Evolutionary conservation across 2,113 vertebrate genomes (phyloP), one percentile per base, ranked within the genome.

Genomic region (Bufo gargarizans): DNA sequence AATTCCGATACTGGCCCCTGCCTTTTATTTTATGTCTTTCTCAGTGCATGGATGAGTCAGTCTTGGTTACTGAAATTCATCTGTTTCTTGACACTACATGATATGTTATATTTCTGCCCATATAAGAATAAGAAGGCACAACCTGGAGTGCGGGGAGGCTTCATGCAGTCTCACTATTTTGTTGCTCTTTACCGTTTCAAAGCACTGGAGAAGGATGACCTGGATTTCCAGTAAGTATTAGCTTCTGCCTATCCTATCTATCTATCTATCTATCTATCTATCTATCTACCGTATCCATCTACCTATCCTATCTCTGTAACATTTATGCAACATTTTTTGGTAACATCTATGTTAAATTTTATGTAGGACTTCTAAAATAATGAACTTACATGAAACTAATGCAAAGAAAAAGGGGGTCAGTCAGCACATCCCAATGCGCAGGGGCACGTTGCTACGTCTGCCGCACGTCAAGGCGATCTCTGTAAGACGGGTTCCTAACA

Each of bases 151-250:
- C 63, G 63, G n/a, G 63, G 63, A 0, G 90, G 93, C 11, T 99
- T 96, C 90, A 95, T 93, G 86, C 97, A 98, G 93, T 95, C 97
- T 56, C 97, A 99, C 89, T 99, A 98, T 67, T 99, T 98, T 14
- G 95, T 97, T 93, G 97, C 97, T 4, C 94, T 98, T 85, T 99
- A 98, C 88, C 96, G 97, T 80, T 98, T 99, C 92, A 98, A 97
- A 94, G 97, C 97, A 83, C 92, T 97, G 89, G 97, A 98, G 92
- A 99, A 98, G 86, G 97, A 98, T 0, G 97, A 98, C 90, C 94
- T 99, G 91, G 97, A 99, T 89, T 96, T 98, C 90, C 98, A 98
- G 98, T 99, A 91, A 92, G 97, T 95, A 56, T n/a, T 0, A 82
- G 20, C 17, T 14, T 6, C 10, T 11, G 16, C 33, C 7, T 11